Base-by-base conservation (phyloP, 2,888 invertebrate species). In the Helobdella robusta region DNA sequence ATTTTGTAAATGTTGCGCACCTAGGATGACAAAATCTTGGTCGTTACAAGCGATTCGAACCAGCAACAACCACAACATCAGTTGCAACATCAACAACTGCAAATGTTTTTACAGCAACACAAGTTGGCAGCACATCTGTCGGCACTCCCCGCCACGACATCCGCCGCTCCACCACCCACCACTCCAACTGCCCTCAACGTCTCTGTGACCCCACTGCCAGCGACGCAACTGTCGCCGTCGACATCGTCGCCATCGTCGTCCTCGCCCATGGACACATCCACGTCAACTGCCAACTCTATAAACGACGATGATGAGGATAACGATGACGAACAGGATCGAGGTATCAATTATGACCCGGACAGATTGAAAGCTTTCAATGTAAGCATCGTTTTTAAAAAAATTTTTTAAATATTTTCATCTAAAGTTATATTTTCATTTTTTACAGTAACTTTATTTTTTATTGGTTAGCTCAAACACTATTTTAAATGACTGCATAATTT, bases 341-440 rank as follows among this genome's bases (percentile, higher is more conserved):
- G 73, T 20, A 73, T 74, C 6, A 73, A 77, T 64, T 71, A 74
- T 59, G 93, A 94, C 79, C 92, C 92, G 0, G 93, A 94, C 81
- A 84, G 93, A 78, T 86, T 93, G 71, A 93, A 93, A 81, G 91
- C 93, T 70, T 93, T 93, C 79, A 93, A 93, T 82, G 93, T 93
- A 81, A 66, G 70, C 20, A n/a, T n/a, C n/a, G n/a, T n/a, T n/a
- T n/a, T n/a, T n/a, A n/a, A n/a, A n/a, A n/a, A n/a, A n/a, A n/a
- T n/a, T n/a, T n/a, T n/a, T n/a, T n/a, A n/a, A n/a, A n/a, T n/a
- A n/a, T n/a, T n/a, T n/a, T n/a, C n/a, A n/a, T n/a, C n/a, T n/a
- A n/a, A n/a, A n/a, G n/a, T n/a, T n/a, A n/a, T n/a, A n/a, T n/a
- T n/a, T n/a, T n/a, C n/a, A n/a, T n/a, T n/a, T n/a, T n/a, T n/a